Evolutionary conservation across 1,140 invertebrate genomes (phyloP).

Genomic region (Pantala flavescens): DNA sequence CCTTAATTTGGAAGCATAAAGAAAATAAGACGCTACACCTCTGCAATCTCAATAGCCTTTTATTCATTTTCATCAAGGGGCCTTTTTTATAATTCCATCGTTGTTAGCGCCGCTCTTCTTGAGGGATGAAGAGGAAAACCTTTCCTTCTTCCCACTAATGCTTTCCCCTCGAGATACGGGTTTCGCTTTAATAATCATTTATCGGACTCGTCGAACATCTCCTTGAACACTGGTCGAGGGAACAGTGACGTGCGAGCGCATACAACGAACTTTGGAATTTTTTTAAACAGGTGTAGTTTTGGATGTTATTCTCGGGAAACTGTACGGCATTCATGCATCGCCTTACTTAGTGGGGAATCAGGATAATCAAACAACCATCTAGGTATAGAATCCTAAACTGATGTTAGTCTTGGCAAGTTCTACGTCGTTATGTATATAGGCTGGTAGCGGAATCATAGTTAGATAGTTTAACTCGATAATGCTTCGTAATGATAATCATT

Average conservation of each 20-base stretch:
- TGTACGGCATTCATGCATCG: too few species aligned
- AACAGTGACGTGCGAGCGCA: not conserved
- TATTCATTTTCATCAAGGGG: not conserved
- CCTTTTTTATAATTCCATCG: not conserved
- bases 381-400: too few species aligned
- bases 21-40: conserved; percentile 9
- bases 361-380: too few species aligned
- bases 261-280: too few species aligned
- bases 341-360: too few species aligned
- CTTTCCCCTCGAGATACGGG: not conserved
- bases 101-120: not conserved
- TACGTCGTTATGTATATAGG: too few species aligned
- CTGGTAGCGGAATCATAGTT: too few species aligned
- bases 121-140: not conserved
- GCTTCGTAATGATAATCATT: too few species aligned
- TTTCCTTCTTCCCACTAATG: not conserved
- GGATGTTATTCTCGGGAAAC: too few species aligned
- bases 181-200: not conserved
- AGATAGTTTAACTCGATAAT: too few species aligned
- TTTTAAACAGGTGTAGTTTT: too few species aligned
- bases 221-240: not conserved
- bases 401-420: too few species aligned
- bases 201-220: not conserved
- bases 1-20: not conserved
- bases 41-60: not conserved